These are phyloP conservation scores for Equus przewalskii DNA, from an alignment of 2,113 vertebrate species.

Conservation along the genomic window DNA sequence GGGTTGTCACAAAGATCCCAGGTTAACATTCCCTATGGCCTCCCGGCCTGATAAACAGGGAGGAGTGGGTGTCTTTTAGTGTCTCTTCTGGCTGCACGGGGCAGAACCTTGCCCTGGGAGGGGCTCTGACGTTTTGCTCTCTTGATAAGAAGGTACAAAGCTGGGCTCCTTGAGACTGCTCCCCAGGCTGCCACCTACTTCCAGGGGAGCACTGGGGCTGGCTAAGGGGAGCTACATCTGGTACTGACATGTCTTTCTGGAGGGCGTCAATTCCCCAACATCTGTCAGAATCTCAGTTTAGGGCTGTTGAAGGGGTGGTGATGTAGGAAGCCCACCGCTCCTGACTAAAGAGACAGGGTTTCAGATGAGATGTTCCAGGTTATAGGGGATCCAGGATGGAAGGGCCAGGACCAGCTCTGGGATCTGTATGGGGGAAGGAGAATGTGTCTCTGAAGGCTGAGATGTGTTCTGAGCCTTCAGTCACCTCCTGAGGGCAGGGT, in stretches of 20 bases:
- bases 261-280: neutral
- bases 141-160: neutral
- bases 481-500: neutral
- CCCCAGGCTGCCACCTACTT: neutral
- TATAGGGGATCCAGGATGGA: neutral
- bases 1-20: neutral
- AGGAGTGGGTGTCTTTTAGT: neutral
- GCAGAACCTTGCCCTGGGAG: neutral
- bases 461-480: neutral
- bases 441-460: neutral
- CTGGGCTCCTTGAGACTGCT: too few species aligned
- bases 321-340: neutral
- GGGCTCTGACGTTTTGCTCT: neutral
- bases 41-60: neutral
- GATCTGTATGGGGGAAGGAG: neutral
- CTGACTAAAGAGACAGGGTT: neutral
- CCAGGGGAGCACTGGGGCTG: neutral
- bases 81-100: fast-evolving
- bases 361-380: neutral
- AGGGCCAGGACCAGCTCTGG: neutral
- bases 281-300: neutral
- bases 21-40: too few species aligned
- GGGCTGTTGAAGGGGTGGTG: neutral
- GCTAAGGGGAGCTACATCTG: neutral
- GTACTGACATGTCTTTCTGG: neutral